Base-by-base conservation (phyloP, 2,113 vertebrate species). In the Periophthalmodon schlosseri region DNA sequence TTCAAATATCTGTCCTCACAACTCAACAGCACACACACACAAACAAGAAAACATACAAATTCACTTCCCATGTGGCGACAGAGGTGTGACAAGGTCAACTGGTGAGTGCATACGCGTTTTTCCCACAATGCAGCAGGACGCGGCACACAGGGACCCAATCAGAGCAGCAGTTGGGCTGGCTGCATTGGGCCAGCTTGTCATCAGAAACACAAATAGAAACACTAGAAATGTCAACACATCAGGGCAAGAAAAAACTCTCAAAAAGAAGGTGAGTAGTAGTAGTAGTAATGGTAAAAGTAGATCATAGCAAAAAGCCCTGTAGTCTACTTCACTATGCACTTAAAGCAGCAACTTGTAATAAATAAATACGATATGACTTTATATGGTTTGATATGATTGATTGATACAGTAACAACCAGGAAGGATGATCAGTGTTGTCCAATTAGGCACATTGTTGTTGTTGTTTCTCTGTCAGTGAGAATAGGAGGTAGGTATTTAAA, bases 61-160 rank as follows among this genome's bases (percentile, higher is more conserved):
- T 36, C 15, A 74, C 64, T 76, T 78, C n/a, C 34, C 66, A 34
- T 67, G 69, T 63, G 75, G 72, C 73, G 77, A 84, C 79, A 77
- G 75, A 82, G 74, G 79, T 86, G 80, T 70, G 80, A 81, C 57
- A 47, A 50, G 81, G 85, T 86, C 84, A 84, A 67, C 68, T 50
- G 72, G 69, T 79, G 69, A 77, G 75, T 75, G 64, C 8, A 56
- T 79, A 70, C 47, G 64, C 39, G 36, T 44, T 72, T 83, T 28
- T 5, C 84, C 77, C 81, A 78, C 13, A 86, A 77, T 77, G 69
- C 78, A 79, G 60, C 71, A 58, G 70, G 39, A 63, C 33, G 77
- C 54, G 71, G 71, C 79, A 75, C 75, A 1, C 60, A 64, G 79
- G 79, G 63, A 80, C 68, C 71, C 39, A 50, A 77, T 81, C 71